Conservation (phyloP, 2,797 vertebrate genomes). For the Myotis myotis region DNA sequence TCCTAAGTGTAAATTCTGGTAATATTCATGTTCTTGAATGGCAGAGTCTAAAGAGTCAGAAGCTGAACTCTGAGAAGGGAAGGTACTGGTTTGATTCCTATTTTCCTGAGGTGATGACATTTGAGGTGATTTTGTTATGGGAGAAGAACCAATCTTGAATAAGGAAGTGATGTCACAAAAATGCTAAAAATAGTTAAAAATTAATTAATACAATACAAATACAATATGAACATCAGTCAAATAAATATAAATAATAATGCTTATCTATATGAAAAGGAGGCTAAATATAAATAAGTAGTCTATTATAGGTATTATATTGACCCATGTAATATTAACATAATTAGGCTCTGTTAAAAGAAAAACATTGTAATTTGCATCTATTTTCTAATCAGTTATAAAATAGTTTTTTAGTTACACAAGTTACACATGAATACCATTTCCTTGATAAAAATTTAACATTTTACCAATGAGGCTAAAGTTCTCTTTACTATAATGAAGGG, state of each 20-base stretch:
- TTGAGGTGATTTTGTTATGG: slow-evolving; percentile 55
- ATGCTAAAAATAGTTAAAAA: slow-evolving; percentile 83
- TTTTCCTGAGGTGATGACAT: slow-evolving; percentile 63
- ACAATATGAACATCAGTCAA: not conserved
- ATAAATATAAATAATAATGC: slow-evolving; percentile 27
- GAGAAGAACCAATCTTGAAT: slow-evolving; percentile 77
- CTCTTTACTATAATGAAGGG: not conserved
- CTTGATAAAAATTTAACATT: slow-evolving; percentile 19
- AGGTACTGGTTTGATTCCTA: slow-evolving; percentile 4
- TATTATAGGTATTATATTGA: slow-evolving; percentile 11
- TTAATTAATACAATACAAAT: slow-evolving; percentile 18
- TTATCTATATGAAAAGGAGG: slow-evolving; percentile 27
- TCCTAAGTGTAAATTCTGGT: slow-evolving; percentile 51
- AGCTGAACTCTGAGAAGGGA: slow-evolving; percentile 49
- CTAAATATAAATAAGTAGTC: slow-evolving; percentile 27
- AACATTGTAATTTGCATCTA: slow-evolving; percentile 22
- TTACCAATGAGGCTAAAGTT: slow-evolving; percentile 10
- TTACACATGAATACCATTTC: slow-evolving; percentile 46
- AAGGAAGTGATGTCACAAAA: slow-evolving; percentile 90
- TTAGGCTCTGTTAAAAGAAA: slow-evolving; percentile 42
- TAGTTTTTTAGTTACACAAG: slow-evolving; percentile 53
- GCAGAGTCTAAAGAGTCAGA: not conserved
- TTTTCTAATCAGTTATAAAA: slow-evolving; percentile 48
- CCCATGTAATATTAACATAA: not conserved
- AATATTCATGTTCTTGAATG: slow-evolving; percentile 59